These are phyloP conservation scores for Lycodopsis pacificus DNA, from an alignment of 2,797 vertebrate species.

Conservation along the genomic window DNA sequence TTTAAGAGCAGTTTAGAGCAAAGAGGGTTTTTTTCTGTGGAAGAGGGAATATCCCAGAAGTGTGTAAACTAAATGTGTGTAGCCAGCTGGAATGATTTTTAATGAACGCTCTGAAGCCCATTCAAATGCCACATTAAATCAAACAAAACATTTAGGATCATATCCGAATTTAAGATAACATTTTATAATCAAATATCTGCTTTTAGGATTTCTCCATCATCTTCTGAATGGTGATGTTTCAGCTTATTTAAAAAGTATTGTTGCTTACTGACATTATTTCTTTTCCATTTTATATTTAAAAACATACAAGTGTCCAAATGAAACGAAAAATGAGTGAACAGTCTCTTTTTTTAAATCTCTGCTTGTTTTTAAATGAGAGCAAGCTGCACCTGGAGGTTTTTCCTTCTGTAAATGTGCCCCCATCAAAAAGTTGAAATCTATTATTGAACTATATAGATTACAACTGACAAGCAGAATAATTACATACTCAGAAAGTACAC, in stretches of 20 bases:
- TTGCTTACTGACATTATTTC: background rate
- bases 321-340: constrained; percentile 65
- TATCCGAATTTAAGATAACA: background rate
- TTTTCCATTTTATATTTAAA: constrained; percentile 48
- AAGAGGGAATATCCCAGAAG: constrained; percentile 13
- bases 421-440: constrained; percentile 9
- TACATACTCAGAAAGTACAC: constrained; percentile 2
- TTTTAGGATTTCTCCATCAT: background rate
- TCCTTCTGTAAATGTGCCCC: constrained; percentile 2
- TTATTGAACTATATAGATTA: background rate
- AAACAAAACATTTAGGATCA: background rate
- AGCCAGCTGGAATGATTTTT: constrained; percentile 1
- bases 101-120: background rate
- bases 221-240: constrained; percentile 12
- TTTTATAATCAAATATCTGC: background rate
- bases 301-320: background rate
- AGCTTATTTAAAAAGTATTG: constrained; percentile 7
- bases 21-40: background rate
- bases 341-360: background rate
- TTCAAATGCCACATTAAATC: constrained; percentile 15
- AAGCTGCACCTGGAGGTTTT: constrained; percentile 20
- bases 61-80: constrained; percentile 34
- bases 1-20: background rate
- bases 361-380: constrained; percentile 22
- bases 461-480: constrained; percentile 2